Percentiles rank a stretch among this genome's conserved stretches.
phyloP scores from a whole-genome alignment of 1,140 invertebrate species.

The Heterodera schachtii region DNA sequence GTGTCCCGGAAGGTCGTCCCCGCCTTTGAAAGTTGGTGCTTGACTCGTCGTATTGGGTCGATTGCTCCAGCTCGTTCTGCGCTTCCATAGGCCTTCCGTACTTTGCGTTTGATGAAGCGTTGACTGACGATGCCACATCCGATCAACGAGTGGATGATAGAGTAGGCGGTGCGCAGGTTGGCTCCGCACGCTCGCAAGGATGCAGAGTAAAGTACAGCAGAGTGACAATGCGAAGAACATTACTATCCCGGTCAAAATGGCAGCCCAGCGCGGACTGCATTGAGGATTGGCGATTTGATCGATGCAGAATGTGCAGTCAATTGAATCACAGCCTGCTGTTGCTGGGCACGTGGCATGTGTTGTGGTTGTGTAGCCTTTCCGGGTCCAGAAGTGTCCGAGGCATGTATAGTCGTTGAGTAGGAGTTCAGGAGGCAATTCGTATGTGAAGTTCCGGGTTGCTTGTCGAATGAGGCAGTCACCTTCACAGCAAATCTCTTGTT shows the following conservation, averaged over 20 bases:
- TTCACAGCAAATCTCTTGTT: conserved; percentile 9
- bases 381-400: not conserved
- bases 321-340: not conserved
- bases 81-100: not conserved
- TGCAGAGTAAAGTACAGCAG: not conserved
- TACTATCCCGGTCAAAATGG: not conserved
- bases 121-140: not conserved
- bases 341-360: not conserved
- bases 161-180: not conserved
- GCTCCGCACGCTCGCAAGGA: not conserved
- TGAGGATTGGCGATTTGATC: not conserved
- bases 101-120: not conserved
- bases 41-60: not conserved
- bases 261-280: not conserved
- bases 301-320: not conserved
- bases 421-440: not conserved
- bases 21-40: not conserved
- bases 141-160: not conserved
- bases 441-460: not conserved
- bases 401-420: conserved; percentile 1
- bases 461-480: not conserved
- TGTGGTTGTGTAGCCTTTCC: not conserved
- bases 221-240: not conserved
- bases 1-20: not conserved
- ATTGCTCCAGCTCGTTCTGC: not conserved